Conservation (phyloP, 2,113 vertebrate species). For the Nymphicus hollandicus region DNA sequence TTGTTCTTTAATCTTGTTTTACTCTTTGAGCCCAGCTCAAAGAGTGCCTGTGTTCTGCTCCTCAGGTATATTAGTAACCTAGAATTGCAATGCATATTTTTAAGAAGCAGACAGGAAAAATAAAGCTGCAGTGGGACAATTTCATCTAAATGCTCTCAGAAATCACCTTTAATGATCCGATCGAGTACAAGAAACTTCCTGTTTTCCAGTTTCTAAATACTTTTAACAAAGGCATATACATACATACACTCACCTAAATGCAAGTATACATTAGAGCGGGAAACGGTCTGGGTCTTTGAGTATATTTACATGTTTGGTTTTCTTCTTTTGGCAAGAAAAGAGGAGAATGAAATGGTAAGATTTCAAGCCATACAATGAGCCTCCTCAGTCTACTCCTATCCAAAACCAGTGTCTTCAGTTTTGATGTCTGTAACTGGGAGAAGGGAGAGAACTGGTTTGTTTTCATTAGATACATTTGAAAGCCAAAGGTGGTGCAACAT, state of each 20-base stretch:
- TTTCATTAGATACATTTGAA: background rate
- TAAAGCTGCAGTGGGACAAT: constrained; percentile 28
- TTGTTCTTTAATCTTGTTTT: background rate
- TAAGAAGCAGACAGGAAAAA: constrained; percentile 38
- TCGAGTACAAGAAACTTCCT: background rate
- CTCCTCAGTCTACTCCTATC: background rate
- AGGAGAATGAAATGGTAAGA: background rate
- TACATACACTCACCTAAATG: background rate
- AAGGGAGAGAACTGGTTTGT: background rate
- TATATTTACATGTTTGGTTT: background rate
- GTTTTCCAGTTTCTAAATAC: background rate
- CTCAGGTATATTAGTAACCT: constrained; percentile 17
- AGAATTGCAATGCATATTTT: background rate
- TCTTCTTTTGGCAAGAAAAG: background rate
- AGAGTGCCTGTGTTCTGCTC: background rate
- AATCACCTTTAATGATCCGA: constrained; percentile 10
- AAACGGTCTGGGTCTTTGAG: background rate
- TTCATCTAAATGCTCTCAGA: constrained; percentile 58
- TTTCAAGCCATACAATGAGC: background rate
- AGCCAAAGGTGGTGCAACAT: background rate
- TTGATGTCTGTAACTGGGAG: background rate
- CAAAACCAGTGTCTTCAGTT: background rate
- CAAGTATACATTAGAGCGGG: background rate
- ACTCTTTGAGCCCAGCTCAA: background rate
- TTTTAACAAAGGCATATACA: background rate